Conservation (phyloP, 2,888 invertebrate genomes). For the Lepidocyrtoides sp. region DNA sequence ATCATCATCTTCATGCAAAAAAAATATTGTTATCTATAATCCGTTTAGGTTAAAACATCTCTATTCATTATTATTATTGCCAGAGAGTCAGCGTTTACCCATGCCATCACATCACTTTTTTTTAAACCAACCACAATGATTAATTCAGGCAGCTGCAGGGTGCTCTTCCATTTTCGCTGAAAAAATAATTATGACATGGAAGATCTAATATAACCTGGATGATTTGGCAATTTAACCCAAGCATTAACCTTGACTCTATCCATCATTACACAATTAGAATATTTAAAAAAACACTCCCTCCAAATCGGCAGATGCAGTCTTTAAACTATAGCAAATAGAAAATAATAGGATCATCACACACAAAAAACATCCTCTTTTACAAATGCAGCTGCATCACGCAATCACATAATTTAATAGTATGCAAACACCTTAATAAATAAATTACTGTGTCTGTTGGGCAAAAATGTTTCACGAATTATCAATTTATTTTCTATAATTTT, state of each 20-base stretch:
- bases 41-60: conserved; percentile 48
- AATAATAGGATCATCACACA: conserved; percentile 38
- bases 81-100: background rate
- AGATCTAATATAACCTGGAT: conserved; percentile 35
- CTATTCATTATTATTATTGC: conserved; percentile 22
- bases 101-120: background rate
- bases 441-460: conserved; percentile 4
- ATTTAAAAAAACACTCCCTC: background rate
- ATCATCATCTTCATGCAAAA: conserved; percentile 28
- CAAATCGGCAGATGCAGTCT: conserved; percentile 17
- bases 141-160: conserved; percentile 70
- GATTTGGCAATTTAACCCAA: conserved; percentile 60
- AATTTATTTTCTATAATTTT: conserved; percentile 59
- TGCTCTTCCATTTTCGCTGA: conserved; percentile 55
- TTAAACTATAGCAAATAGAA: conserved; percentile 12
- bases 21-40: conserved; percentile 19
- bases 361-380: conserved; percentile 37
- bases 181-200: conserved; percentile 24
- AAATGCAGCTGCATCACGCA: conserved; percentile 73
- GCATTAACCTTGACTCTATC: conserved; percentile 27
- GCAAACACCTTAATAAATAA: conserved; percentile 38
- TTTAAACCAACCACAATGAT: conserved; percentile 52
- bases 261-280: background rate
- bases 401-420: conserved; percentile 12
- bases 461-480: conserved; percentile 61